A percentile compares a stretch with the other conserved stretches of the same genome.
These are phyloP conservation scores for Metridium senile DNA, from an alignment of 92 coral and sea anemone species.

Conservation along the genomic window DNA sequence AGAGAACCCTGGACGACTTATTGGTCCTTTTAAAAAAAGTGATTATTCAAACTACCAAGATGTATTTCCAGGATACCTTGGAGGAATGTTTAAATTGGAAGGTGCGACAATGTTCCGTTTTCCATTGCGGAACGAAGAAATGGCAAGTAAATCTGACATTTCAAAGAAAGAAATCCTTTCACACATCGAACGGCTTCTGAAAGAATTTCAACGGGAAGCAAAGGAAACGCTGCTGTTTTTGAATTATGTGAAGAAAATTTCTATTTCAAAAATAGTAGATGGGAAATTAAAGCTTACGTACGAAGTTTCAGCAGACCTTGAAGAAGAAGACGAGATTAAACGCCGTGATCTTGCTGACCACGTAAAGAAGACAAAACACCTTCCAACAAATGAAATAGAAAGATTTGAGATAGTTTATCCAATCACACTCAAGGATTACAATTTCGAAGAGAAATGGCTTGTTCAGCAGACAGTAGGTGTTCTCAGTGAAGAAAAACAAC, in stretches of 20 bases:
- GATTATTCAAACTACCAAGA: slow-evolving; percentile 62
- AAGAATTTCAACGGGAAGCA: slow-evolving; percentile 51
- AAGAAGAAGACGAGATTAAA: slow-evolving; percentile 33
- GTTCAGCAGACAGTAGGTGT: slow-evolving; percentile 69
- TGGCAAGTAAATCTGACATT: slow-evolving; percentile 57
- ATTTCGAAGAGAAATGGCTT: slow-evolving; percentile 59
- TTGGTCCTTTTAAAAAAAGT: slow-evolving; percentile 44
- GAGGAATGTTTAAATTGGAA: slow-evolving; percentile 56
- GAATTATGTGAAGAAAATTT: slow-evolving; percentile 69
- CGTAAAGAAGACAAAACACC: slow-evolving; percentile 35
- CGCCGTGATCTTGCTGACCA: slow-evolving; percentile 47
- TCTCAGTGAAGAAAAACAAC: not conserved
- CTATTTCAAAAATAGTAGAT: slow-evolving; percentile 59
- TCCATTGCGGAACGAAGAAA: slow-evolving; percentile 58
- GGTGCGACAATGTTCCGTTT: slow-evolving; percentile 85
- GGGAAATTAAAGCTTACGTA: slow-evolving; percentile 38
- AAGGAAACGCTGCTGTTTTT: slow-evolving; percentile 75
- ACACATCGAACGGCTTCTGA: slow-evolving; percentile 27
- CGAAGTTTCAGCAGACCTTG: slow-evolving; percentile 51
- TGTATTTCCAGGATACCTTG: slow-evolving; percentile 78
- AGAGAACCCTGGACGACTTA: slow-evolving; percentile 74
- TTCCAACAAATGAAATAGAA: slow-evolving; percentile 46
- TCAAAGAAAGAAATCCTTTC: slow-evolving; percentile 31
- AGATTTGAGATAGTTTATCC: slow-evolving; percentile 60
- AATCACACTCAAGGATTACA: slow-evolving; percentile 47